Evolutionary conservation across 2,113 vertebrate species (phyloP).

Genomic region (Megaceryle maxima): DNA sequence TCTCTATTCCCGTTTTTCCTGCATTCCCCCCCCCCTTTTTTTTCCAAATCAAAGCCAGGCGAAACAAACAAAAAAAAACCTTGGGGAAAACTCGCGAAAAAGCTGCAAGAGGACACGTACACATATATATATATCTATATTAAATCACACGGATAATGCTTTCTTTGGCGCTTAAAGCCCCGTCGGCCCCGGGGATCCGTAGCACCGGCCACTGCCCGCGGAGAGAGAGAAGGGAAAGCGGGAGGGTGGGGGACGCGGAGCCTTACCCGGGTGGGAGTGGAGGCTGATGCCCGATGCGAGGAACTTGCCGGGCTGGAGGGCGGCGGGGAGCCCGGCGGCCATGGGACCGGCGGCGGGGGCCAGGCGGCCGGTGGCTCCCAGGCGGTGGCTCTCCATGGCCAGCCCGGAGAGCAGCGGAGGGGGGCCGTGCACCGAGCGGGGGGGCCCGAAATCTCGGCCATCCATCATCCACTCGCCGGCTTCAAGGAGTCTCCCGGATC

Average conservation of each 20-base stretch:
- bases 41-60: background rate
- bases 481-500: conserved; percentile 34
- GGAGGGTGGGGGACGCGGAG: background rate
- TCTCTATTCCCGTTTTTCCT: background rate
- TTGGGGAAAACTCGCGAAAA: background rate
- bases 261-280: conserved; percentile 92
- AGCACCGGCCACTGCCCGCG: background rate
- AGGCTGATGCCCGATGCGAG: conserved; percentile 89
- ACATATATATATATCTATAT: too few species aligned
- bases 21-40: background rate
- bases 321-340: conserved; percentile 83
- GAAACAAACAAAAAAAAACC: background rate
- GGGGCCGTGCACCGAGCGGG: conserved; percentile 90
- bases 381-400: conserved; percentile 90
- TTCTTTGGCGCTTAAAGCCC: background rate
- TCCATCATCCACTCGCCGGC: conserved; percentile 87
- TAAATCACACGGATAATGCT: too few species aligned
- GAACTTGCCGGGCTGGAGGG: conserved; percentile 89
- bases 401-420: conserved; percentile 88
- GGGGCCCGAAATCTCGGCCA: conserved; percentile 95
- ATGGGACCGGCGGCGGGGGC: conserved; percentile 84
- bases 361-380: conserved; percentile 86
- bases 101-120: background rate
- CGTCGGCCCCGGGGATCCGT: too few species aligned
- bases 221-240: background rate